Evolutionary conservation across 2,888 invertebrate genomes (phyloP).

Genomic region (Flabesymbios commensalis): DNA sequence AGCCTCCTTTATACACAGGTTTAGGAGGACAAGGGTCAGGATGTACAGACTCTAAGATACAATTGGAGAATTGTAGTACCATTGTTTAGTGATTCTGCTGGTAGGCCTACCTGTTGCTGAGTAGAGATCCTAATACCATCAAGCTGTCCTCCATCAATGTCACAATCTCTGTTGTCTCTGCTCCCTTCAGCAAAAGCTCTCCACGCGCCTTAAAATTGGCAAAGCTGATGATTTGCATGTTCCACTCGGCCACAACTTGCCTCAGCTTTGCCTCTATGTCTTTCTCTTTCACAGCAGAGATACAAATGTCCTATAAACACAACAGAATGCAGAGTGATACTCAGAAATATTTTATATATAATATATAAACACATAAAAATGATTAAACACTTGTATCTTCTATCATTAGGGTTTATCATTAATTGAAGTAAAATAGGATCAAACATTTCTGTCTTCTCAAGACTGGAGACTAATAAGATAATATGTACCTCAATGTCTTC

Average conservation of each 20-base stretch:
- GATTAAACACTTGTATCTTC: not conserved
- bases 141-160: slow-evolving; percentile 80
- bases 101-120: slow-evolving; percentile 77
- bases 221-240: slow-evolving; percentile 73
- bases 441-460: too few relatives aligned
- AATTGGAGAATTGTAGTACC: too few relatives aligned
- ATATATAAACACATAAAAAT: not conserved
- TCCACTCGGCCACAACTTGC: slow-evolving; percentile 81
- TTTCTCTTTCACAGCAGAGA: slow-evolving; percentile 85
- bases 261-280: slow-evolving; percentile 88
- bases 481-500: slow-evolving; percentile 88
- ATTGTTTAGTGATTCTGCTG: too few relatives aligned
- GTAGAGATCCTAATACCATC: slow-evolving; percentile 82
- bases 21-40: too few relatives aligned
- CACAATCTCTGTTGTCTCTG: slow-evolving; percentile 73
- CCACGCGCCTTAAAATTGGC: slow-evolving; percentile 79
- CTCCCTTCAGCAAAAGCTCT: slow-evolving; percentile 77
- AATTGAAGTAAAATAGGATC: not conserved
- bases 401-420: not conserved
- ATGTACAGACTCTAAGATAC: too few relatives aligned
- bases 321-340: too few relatives aligned
- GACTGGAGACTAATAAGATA: too few relatives aligned
- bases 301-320: slow-evolving; percentile 79
- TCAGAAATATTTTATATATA: not conserved
- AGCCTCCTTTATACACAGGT: too few relatives aligned